Conservation (phyloP, 2,113 vertebrate genomes). For the Brachypteracias leptosomus region DNA sequence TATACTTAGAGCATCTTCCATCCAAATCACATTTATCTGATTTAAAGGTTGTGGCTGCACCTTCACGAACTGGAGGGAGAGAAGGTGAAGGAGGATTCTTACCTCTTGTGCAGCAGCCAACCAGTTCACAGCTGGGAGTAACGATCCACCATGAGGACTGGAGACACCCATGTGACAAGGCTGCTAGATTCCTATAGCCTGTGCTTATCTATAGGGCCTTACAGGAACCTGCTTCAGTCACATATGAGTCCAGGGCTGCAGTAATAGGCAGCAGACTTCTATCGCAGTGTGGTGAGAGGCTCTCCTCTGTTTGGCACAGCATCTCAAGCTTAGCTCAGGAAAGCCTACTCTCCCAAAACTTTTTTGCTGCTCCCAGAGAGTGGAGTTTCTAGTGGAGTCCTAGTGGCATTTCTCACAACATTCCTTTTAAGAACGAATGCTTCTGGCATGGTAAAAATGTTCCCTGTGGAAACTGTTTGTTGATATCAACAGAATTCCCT, state of each 20-base stretch:
- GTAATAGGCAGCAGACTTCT: neutral
- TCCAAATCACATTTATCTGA: neutral
- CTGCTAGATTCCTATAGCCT: neutral
- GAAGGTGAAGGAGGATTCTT: neutral
- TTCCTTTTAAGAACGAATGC: neutral
- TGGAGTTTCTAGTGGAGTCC: neutral
- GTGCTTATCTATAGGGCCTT: neutral
- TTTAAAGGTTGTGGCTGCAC: neutral
- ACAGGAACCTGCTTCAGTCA: neutral
- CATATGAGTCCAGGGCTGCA: neutral
- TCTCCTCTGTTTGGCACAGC: neutral
- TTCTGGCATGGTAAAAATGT: neutral
- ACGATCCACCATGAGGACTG: accelerated
- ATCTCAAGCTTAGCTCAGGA: neutral
- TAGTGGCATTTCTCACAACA: neutral
- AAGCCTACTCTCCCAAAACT: neutral
- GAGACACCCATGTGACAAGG: neutral
- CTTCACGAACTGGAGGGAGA: neutral
- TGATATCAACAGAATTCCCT: neutral
- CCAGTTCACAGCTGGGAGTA: neutral
- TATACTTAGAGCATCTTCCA: neutral
- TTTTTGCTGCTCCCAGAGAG: neutral
- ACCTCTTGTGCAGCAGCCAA: neutral
- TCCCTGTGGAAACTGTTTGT: neutral
- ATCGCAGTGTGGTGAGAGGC: neutral